Base-by-base conservation (phyloP, 2,888 invertebrate genomes). In the Sarcophaga caerulescens region DNA sequence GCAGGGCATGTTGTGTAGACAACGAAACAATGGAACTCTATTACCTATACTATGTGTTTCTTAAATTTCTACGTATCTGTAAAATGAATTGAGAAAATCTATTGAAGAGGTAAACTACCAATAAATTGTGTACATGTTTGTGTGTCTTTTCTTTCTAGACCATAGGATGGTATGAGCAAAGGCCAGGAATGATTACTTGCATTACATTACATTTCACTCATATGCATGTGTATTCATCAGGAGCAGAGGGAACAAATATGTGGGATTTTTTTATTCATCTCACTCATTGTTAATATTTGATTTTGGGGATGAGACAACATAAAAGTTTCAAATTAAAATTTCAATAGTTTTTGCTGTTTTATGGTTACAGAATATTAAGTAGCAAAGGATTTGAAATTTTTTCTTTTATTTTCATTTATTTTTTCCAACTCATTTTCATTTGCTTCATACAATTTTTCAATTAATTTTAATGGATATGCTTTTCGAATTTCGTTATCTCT, bases 301-400 rank as follows among this genome's bases (percentile, higher is more conserved):
- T 71, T 47, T 76, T 60, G 5, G 66, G 52, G 17, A 63, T 66
- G 47, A 76, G 47, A 74, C 62, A 77, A 69, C 47, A 81, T 14
- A 74, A 74, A 73, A 81, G 25, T 70, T 70, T 75, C 63, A 11
- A 79, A 79, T 75, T 84, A 74, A 81, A 81, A 81, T 77, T 78
- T 74, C 62, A 82, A 85, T 73, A 76, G 59, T 74, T 73, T 47
- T 79, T 68, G 71, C 6, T 52, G 78, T 62, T 74, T 82, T 79
- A 79, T 80, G 75, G 71, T 71, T 71, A 11, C 59, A 45, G 82
- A 79, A 76, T 82, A 82, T 71, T 77, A 78, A 81, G 63, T 47
- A 69, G 74, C 17, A 57, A 69, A 47, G 68, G 63, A 23, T 17
- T 62, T 80, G 44, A 0, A 47, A 47, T 0, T 14, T 14, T 47